These are phyloP conservation scores for Onychomys torridus DNA, from an alignment of 2,797 vertebrate genomes.

Conservation along the genomic window DNA sequence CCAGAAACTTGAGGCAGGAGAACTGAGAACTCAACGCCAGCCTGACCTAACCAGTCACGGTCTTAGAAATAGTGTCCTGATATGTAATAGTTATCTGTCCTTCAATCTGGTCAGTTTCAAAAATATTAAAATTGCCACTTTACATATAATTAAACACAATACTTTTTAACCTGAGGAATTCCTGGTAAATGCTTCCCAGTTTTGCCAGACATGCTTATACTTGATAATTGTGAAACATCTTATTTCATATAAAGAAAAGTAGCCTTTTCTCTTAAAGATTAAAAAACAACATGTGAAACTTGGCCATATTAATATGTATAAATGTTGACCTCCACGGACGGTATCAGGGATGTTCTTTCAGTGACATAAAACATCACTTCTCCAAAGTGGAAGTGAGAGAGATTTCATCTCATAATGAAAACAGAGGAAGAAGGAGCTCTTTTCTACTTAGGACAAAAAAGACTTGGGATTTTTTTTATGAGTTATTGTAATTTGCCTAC, in stretches of 20 bases:
- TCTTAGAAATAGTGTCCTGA: not conserved
- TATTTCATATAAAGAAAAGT: conserved; percentile 35
- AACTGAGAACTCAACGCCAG: not conserved
- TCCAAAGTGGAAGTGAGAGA: not conserved
- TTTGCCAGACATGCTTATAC: conserved; percentile 21
- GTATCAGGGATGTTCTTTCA: not conserved
- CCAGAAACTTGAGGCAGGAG: not conserved
- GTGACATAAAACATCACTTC: not conserved
- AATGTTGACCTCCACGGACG: not conserved
- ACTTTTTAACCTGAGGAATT: conserved; percentile 19
- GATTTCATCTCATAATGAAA: not conserved
- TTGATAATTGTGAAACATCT: not conserved
- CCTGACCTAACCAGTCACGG: not conserved
- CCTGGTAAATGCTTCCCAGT: conserved; percentile 18
- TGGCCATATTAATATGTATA: not conserved
- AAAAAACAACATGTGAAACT: not conserved
- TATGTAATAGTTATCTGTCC: not conserved
- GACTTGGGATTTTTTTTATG: conserved; percentile 4
- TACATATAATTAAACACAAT: not conserved
- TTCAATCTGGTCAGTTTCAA: conserved; percentile 41
- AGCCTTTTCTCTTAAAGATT: not conserved
- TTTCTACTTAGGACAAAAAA: not conserved
- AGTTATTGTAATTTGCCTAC: conserved; percentile 22
- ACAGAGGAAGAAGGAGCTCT: not conserved
- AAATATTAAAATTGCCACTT: not conserved